These are phyloP conservation scores for Bedellia somnulentella DNA, from an alignment of 2,888 invertebrate genomes.

Conservation along the genomic window DNA sequence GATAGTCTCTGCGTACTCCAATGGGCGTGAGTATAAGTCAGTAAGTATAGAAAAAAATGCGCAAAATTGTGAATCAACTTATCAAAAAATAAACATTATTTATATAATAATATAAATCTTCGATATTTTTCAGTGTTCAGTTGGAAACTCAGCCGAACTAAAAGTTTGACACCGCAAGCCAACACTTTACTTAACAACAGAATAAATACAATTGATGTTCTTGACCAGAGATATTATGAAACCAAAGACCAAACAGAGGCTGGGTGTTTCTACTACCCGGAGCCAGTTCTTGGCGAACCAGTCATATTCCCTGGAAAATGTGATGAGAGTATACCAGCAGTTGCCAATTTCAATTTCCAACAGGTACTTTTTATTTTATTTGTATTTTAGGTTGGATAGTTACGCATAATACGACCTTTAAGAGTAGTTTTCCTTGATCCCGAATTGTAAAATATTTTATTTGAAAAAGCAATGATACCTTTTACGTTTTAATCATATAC, in stretches of 20 bases:
- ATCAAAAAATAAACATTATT: neutral
- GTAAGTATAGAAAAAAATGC: no score
- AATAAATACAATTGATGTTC: constrained; percentile 17
- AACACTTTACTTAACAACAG: constrained; percentile 17
- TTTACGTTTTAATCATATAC: no score
- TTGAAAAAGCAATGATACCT: no score
- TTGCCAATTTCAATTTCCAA: constrained; percentile 18
- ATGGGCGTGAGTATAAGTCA: no score
- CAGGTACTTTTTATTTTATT: no score
- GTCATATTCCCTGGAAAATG: constrained; percentile 34
- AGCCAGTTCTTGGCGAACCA: constrained; percentile 19
- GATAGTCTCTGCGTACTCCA: no score
- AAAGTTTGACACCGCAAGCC: constrained; percentile 15
- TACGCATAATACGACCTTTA: no score
- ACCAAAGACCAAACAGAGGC: constrained; percentile 19
- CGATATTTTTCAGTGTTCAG: constrained; percentile 25
- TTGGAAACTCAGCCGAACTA: constrained; percentile 37
- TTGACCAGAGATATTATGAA: constrained; percentile 22
- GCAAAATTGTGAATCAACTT: neutral
- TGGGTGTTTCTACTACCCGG: constrained; percentile 38
- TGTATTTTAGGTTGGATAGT: no score
- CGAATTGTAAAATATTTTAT: no score
- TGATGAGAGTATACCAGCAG: constrained; percentile 18
- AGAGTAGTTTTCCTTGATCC: no score
- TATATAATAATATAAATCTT: constrained; percentile 1